Evolutionary conservation across 2,113 vertebrate genomes (phyloP), one percentile per base, ranked within the genome.

Genomic region (Dicaeum eximium): DNA sequence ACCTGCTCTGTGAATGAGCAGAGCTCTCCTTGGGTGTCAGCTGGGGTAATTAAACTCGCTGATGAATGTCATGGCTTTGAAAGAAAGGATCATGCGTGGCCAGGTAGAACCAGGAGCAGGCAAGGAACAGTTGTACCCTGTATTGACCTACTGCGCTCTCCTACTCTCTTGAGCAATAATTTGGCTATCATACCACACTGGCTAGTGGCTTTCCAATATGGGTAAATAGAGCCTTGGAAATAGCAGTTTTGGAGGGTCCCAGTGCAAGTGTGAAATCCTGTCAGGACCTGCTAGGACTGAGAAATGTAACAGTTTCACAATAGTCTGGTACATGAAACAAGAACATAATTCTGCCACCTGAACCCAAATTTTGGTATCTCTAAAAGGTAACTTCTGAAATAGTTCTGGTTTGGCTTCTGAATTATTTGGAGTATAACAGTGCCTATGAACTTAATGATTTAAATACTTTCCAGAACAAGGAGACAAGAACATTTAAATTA

Each of bases 401-500:
- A 62, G 45, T 93, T 96, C 73, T 88, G 58, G 38, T 94, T 95
- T 87, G 80, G 42, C 74, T 95, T 71, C 90, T 93, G 75, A 89
- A 88, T 83, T 97, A 93, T 96, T 97, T 96, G 80, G 89, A 94
- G 58, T 83, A 22, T 95, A 90, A 87, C 80, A 88, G 57, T 70
- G 86, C 93, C 60, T 70, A 42, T 66, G 90, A 82, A 96, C 89
- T 71, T 96, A 48, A 80, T 86, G 85, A 94, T 96, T 92, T 95
- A 95, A 95, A 95, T 92, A 51, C 62, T 95, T 91, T 75, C 78
- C 94, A 93, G 92, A 95, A 94, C 93, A 96, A 92, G 82, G 56
- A 93, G 96, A 96, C 92, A 93, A 96, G 96, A 93, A 96, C 95
- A 96, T 80, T 97, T 95, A 90, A 96, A 97, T 84, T 93, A 86